Evolutionary conservation across 2,888 invertebrate genomes (phyloP), one percentile per base, ranked within the genome.

Genomic region (Andricus quercusramuli): DNA sequence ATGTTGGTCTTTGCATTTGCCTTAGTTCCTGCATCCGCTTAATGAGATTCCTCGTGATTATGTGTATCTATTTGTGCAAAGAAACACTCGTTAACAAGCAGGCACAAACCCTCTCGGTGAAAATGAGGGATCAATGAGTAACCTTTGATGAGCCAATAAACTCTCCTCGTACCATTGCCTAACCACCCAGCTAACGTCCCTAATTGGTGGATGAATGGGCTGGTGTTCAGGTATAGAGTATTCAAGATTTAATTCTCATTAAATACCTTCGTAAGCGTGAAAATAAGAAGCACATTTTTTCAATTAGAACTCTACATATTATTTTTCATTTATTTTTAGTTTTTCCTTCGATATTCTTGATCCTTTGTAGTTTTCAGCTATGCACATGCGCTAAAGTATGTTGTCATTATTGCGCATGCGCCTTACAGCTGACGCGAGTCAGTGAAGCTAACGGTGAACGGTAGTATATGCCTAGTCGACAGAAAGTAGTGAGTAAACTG

Each of bases 1-100:
- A 62, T 25, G 22, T 62, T 62, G 15, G 25, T 62, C 62, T 62
- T 62, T 62, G 5, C 25, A 62, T 62, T 62, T 62, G 62, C 22
- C 62, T 25, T 37, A 37, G 37, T 37, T 15, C 62, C 62, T 62
- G 62, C 15, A 25, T 25, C 15, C 15, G 3, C 25, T 62, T 25
- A 62, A 25, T 62, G 62, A 62, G 5, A 15, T 62, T 62, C 25
- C 25, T 15, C 22, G 13, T 62, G 25, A 62, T 62, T 62, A 62
- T 62, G 62, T 62, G 56, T 56, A 56, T 56, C 56, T 56, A 56
- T 56, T 56, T 56, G 56, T 56, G n/a, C 44, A 56, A 56, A 56
- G 51, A 56, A 56, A 56, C 51, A 56, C 51, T 56, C 51, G 56
- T n/a, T 56, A 56, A 56, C n/a, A n/a, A n/a, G 56, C 47, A 56